Base-by-base conservation (phyloP, 2,797 vertebrate genomes). In the Tragopan temminckii region DNA sequence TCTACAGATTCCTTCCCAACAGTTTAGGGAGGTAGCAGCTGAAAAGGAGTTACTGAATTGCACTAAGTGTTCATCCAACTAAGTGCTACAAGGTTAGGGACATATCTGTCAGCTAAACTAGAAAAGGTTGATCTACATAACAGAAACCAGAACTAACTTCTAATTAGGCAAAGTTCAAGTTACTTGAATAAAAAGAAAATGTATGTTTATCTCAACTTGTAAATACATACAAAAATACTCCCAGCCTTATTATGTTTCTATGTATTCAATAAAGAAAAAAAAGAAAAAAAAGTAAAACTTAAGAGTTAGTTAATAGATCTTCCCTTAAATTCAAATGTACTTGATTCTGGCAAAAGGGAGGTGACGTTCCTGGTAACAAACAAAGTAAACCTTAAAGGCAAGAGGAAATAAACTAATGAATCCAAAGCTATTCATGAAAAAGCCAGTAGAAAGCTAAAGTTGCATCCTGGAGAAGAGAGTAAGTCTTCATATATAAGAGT, bases 31-130 rank as follows among this genome's bases (percentile, higher is more conserved):
- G 86, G 40, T 83, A 40, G 53, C 16, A 67, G 80, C 20, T 35
- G 70, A 75, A 69, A 61, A 43, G 35, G 33, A 9, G 14, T 74
- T 77, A 24, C 15, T 29, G 21, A 92, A 85, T 71, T 75, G 10
- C 50, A 40, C 75, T 55, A 81, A 80, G 18, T 57, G 25, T 93
- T 96, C 93, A 88, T 83, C 38, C 76, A 83, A 20, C 23, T 85
- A 66, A 69, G 31, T 75, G 72, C 66, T 76, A 79, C 79, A 88
- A 92, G 58, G 82, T 87, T 80, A 90, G 27, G 19, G 50, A 61
- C n/a, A 46, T 36, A 52, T 76, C 53, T 91, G 29, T 69, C 80
- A 78, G 45, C 53, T 80, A 46, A 63, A 61, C 19, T 62, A 64
- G 38, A 62, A 63, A 57, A 20, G 11, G 8, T 62, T 11, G 10